These are phyloP conservation scores for Mizuhopecten yessoensis DNA, from an alignment of 1,140 invertebrate species.

Conservation along the genomic window DNA sequence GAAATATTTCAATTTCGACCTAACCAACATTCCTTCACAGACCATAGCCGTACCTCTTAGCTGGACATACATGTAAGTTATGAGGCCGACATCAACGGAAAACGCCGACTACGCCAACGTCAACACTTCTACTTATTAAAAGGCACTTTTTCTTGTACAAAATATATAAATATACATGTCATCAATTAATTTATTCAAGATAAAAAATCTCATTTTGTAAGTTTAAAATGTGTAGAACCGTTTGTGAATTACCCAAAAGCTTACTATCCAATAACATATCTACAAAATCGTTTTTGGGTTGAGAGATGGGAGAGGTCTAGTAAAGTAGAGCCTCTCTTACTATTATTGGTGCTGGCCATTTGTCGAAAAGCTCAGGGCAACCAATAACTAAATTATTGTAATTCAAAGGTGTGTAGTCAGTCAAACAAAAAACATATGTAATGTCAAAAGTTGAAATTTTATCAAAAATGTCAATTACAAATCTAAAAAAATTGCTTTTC, in stretches of 20 bases:
- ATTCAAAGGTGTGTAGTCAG: too few species aligned
- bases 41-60: neutral
- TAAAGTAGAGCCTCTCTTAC: too few species aligned
- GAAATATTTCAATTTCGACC: neutral
- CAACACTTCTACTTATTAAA: slow-evolving; percentile 34
- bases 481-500: too few species aligned
- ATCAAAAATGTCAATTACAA: too few species aligned
- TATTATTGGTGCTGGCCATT: too few species aligned
- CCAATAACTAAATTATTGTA: too few species aligned
- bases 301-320: neutral
- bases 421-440: too few species aligned
- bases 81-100: too few species aligned
- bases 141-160: slow-evolving; percentile 1
- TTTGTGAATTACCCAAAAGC: neutral
- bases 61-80: neutral
- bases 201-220: slow-evolving; percentile 38
- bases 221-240: neutral
- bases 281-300: neutral
- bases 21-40: neutral
- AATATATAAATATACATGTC: slow-evolving; percentile 36
- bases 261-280: neutral
- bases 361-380: too few species aligned
- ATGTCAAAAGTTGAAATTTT: too few species aligned
- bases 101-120: neutral
- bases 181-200: neutral